Evolutionary conservation across 2,113 vertebrate species (phyloP), one percentile per base, ranked within the genome.

Genomic region (Bungarus multicinctus): DNA sequence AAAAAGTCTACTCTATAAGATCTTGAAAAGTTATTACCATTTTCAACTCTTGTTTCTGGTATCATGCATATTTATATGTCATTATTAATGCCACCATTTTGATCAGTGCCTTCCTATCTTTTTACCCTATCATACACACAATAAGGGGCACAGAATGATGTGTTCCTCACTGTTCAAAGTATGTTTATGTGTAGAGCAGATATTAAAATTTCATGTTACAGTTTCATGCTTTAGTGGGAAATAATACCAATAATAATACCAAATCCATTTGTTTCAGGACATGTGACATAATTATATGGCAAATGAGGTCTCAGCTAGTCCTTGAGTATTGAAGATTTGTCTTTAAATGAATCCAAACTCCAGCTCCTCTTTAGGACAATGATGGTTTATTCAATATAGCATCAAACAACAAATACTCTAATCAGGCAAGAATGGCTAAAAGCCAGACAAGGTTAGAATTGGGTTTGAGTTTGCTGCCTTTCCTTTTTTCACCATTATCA

Each of bases 21-120:
- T 34, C 23, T 7, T 93, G 34, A 89, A 95, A 94, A 88, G 52
- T 3, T 85, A 93, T 27, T 58, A 94, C 45, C 57, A 53, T 92
- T 25, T 91, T 57, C 34, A 91, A 25, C 5, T 14, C 5, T 91
- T 50, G 12, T 27, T 87, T 87, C 85, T 39, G 30, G 52, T 47
- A 87, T 5, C n/a, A 14, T 64, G n/a, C 45, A 88, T 47, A 23
- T n/a, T 52, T 69, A 60, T 64, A 23, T 88, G 22, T 39, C 85
- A 52, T 88, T 39, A 52, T n/a, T 53, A 64, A 45, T 39, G 39
- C 34, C 55, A 14, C 55, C 55, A 60, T 58, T 43, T 89, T 74
- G 57, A 53, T 91, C 90, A 91, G 34, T 45, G 34, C 23, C n/a
- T 43, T 55, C n/a, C 8, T 53, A 43, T 43, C 69, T 34, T 39